A percentile compares a stretch with the other conserved stretches of the same genome.
Conservation (phyloP, 2,113 vertebrate genomes). For the Acrocephalus kingi region DNA sequence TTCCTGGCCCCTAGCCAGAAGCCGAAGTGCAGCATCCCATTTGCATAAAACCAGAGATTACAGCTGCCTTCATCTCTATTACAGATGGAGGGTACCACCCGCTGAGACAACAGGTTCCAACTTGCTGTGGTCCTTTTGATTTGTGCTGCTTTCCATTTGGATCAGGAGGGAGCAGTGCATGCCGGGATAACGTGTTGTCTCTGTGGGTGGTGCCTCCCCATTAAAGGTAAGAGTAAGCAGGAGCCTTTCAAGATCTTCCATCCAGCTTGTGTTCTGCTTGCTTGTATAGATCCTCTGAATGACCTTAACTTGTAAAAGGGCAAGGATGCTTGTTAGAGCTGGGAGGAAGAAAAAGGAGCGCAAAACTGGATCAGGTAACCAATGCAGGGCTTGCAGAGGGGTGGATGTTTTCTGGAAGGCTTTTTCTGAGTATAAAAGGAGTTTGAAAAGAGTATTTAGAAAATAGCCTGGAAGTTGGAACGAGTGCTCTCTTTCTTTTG, state of each 20-base stretch:
- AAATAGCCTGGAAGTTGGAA: slow-evolving; percentile 55
- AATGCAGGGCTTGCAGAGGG: slow-evolving; percentile 41
- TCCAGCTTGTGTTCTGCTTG: slow-evolving; percentile 47
- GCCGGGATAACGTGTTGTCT: slow-evolving; percentile 27
- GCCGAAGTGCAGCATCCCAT: neutral
- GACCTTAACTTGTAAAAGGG: slow-evolving; percentile 60
- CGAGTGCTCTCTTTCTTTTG: slow-evolving; percentile 1
- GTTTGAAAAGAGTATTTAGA: slow-evolving; percentile 62
- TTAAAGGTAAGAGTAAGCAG: slow-evolving; percentile 57
- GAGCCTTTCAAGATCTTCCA: slow-evolving; percentile 34
- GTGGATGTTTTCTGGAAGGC: slow-evolving; percentile 60
- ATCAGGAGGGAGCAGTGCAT: slow-evolving; percentile 9
- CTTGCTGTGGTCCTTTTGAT: slow-evolving; percentile 54
- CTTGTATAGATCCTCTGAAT: slow-evolving; percentile 47
- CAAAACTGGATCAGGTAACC: slow-evolving; percentile 65
- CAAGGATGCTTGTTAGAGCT: slow-evolving; percentile 61
- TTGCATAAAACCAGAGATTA: slow-evolving; percentile 12
- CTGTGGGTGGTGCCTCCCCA: slow-evolving; percentile 46
- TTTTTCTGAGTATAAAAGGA: slow-evolving; percentile 34
- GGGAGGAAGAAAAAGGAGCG: slow-evolving; percentile 28
- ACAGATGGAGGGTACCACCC: slow-evolving; percentile 44
- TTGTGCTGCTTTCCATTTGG: slow-evolving; percentile 22
- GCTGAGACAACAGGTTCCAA: slow-evolving; percentile 34
- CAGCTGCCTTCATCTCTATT: slow-evolving; percentile 39
- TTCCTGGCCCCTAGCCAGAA: neutral